Evolutionary conservation across 2,113 vertebrate genomes (phyloP), one percentile per base, ranked within the genome.

Genomic region (Sclerurus mexicanus): DNA sequence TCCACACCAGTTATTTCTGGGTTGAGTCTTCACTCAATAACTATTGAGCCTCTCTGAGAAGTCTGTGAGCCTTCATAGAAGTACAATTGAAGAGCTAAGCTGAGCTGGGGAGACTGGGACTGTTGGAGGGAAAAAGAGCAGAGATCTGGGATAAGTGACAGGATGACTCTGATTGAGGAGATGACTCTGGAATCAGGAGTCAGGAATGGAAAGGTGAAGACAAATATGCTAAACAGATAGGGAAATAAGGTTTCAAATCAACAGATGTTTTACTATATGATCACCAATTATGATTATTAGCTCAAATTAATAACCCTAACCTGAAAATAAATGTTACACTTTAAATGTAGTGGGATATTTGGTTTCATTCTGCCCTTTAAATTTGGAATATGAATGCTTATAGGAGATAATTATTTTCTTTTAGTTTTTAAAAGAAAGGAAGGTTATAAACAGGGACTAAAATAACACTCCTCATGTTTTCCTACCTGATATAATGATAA

Each of bases 51-150:
- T 66, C 24, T 14, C 6, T 42, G 40, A 37, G 40, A 90, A 80
- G 15, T 50, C 39, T 0, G 0, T 67, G n/a, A 72, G 22, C 28
- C 47, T 67, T 59, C n/a, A 5, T 18, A 21, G 44, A n/a, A 11
- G 21, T 39, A 16, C 5, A 12, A 3, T 11, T 21, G 28, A 90
- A 56, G 13, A 66, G 46, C 23, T 53, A 80, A 66, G 6, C 4
- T 73, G 55, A 77, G 9, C 11, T 66, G 12, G 17, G 8, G 10
- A 79, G 12, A 53, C 12, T 31, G 49, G 5, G 17, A 16, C 10
- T 44, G 7, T 16, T 55, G 33, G 7, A 80, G 3, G 9, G 7
- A 22, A 75, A 62, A 74, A 18, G 9, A 82, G 25, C 14, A 89
- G 12, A 49, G 14, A 35, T 12, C 11, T 66, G 28, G 23, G 14